Conservation (phyloP, 2,797 vertebrate genomes). For the Acanthurus leucopareius region DNA sequence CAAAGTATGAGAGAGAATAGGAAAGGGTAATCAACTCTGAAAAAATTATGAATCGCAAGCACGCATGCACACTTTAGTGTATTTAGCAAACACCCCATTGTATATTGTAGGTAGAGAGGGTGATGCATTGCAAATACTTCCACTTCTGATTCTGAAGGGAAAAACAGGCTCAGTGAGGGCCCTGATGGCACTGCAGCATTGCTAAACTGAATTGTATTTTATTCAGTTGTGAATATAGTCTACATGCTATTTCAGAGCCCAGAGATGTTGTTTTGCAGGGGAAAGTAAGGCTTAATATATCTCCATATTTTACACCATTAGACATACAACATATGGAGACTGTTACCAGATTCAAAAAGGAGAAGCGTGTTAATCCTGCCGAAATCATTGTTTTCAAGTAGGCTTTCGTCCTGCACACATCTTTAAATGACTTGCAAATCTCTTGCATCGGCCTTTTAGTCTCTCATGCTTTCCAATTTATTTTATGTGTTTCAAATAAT, state of each 20-base stretch:
- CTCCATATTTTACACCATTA: not conserved
- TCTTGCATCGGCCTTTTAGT: too few species aligned
- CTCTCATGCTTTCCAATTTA: too few species aligned
- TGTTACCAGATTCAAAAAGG: not conserved
- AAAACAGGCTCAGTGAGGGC: not conserved
- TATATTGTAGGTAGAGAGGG: not conserved
- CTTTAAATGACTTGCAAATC: too few species aligned
- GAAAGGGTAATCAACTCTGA: slow-evolving; percentile 6
- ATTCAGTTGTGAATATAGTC: not conserved
- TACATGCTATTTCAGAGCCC: slow-evolving; percentile 4
- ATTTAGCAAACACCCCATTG: not conserved
- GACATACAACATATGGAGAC: not conserved
- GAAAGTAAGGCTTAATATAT: not conserved
- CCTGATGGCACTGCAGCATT: not conserved
- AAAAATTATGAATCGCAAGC: not conserved
- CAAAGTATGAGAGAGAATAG: not conserved
- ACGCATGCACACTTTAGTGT: not conserved
- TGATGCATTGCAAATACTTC: not conserved
- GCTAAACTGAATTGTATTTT: not conserved
- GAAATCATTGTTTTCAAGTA: too few species aligned
- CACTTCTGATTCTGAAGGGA: not conserved
- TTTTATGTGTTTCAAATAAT: too few species aligned
- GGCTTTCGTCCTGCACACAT: too few species aligned
- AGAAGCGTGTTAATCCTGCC: not conserved
- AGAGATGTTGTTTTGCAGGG: not conserved